Conservation (phyloP, 2,113 vertebrate genomes). For the Urocitellus parryii region DNA sequence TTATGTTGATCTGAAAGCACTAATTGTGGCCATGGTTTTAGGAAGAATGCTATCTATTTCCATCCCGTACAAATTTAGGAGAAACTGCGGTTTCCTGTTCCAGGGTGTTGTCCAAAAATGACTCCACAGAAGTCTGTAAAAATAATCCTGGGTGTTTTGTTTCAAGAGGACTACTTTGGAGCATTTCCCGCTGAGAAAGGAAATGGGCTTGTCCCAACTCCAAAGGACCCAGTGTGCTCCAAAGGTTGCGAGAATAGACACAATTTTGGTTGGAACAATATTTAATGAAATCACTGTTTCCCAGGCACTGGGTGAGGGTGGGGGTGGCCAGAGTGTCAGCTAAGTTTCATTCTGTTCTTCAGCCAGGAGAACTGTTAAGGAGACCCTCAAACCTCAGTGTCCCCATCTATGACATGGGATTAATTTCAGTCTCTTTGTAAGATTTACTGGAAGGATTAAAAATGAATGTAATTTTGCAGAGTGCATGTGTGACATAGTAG, state of each 20-base stretch:
- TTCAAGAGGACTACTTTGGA: conserved; percentile 87
- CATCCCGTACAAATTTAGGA: conserved; percentile 92
- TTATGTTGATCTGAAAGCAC: conserved; percentile 86
- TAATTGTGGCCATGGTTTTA: conserved; percentile 87
- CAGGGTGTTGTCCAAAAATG: conserved; percentile 90
- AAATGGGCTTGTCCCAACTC: conserved; percentile 85
- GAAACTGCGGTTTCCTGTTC: conserved; percentile 95
- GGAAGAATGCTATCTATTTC: conserved; percentile 91
- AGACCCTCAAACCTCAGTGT: background rate
- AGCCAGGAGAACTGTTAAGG: background rate
- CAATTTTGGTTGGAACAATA: conserved; percentile 61
- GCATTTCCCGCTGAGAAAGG: conserved; percentile 86
- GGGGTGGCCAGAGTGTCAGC: background rate
- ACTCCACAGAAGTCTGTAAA: conserved; percentile 93
- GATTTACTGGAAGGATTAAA: background rate
- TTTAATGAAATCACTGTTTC: conserved; percentile 28
- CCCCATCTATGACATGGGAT: background rate
- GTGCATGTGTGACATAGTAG: background rate
- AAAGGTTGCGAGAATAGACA: conserved; percentile 79
- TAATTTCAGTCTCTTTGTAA: background rate
- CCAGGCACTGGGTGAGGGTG: background rate
- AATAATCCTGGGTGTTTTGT: conserved; percentile 92
- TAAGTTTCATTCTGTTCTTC: background rate
- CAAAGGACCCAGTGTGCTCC: conserved; percentile 74
- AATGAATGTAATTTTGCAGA: background rate